Evolutionary conservation across 2,888 invertebrate genomes (phyloP).

Genomic region (Octodonta nipae): DNA sequence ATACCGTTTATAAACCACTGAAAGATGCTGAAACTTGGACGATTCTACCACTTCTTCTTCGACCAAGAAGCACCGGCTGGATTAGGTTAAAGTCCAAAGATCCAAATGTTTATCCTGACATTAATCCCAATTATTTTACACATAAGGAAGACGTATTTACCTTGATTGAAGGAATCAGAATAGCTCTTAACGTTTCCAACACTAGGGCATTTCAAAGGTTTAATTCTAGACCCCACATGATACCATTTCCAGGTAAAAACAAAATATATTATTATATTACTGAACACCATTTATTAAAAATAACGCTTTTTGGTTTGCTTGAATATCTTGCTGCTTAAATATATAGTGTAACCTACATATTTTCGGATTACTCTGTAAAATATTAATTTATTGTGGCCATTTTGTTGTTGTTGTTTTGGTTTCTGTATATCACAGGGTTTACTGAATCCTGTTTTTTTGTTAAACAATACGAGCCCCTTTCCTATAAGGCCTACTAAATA

Average conservation of each 20-base stretch:
- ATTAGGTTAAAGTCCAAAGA: constrained; percentile 69
- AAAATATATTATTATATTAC: too few species aligned
- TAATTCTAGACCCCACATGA: constrained; percentile 63
- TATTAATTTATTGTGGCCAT: too few species aligned
- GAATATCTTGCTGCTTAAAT: too few species aligned
- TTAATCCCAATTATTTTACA: constrained; percentile 86
- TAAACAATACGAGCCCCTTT: too few species aligned
- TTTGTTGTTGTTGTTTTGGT: too few species aligned
- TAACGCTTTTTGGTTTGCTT: too few species aligned
- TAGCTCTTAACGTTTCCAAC: constrained; percentile 67
- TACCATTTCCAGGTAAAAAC: constrained; percentile 61
- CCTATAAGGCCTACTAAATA: too few species aligned
- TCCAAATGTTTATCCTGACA: constrained; percentile 68
- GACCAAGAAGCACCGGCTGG: constrained; percentile 80
- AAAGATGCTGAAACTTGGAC: constrained; percentile 71
- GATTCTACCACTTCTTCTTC: constrained; percentile 62
- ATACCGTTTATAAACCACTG: constrained; percentile 73
- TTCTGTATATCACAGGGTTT: too few species aligned
- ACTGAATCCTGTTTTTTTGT: too few species aligned
- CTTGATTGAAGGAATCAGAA: constrained; percentile 70
- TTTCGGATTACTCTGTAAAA: too few species aligned
- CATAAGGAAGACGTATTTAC: constrained; percentile 68
- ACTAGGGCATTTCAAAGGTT: constrained; percentile 69
- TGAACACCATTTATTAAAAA: too few species aligned
- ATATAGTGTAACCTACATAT: too few species aligned